These are phyloP conservation scores for Lepus townsendii DNA, from an alignment of 2,797 vertebrate genomes.

Conservation along the genomic window DNA sequence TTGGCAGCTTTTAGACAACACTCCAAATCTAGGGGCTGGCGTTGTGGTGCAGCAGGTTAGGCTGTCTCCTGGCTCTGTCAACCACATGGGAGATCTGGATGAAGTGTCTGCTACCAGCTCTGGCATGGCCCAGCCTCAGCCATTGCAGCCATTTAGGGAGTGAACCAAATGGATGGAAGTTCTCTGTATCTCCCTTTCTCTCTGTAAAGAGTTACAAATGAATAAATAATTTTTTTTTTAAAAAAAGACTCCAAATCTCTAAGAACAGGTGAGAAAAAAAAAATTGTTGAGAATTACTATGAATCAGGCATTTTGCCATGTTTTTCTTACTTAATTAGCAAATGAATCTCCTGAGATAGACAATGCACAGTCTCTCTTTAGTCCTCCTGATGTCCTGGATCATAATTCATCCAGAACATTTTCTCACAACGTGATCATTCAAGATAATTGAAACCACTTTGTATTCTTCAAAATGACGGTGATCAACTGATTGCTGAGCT, in stretches of 20 bases:
- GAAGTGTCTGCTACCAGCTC: no score
- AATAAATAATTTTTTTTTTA: no score
- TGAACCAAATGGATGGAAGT: no score
- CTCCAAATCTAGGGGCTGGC: background rate
- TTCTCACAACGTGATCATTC: slow-evolving; percentile 17
- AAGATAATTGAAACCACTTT: background rate
- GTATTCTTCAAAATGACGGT: background rate
- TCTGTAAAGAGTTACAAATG: no score
- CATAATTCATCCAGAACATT: background rate
- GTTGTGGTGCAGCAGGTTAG: no score
- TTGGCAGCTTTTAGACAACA: background rate
- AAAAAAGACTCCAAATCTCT: background rate
- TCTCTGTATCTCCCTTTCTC: no score
- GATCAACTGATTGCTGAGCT: background rate
- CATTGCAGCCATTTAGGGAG: no score
- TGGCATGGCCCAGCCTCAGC: no score
- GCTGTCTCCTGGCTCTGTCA: no score
- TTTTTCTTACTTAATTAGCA: background rate
- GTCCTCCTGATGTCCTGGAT: background rate
- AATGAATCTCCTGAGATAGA: background rate
- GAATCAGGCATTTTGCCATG: background rate
- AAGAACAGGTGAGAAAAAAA: background rate
- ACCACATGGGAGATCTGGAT: no score
- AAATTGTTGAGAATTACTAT: background rate
- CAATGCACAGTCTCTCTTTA: background rate